Evolutionary conservation across 2,888 invertebrate genomes (phyloP).

Genomic region (Rhopalosiphum nymphaeae): DNA sequence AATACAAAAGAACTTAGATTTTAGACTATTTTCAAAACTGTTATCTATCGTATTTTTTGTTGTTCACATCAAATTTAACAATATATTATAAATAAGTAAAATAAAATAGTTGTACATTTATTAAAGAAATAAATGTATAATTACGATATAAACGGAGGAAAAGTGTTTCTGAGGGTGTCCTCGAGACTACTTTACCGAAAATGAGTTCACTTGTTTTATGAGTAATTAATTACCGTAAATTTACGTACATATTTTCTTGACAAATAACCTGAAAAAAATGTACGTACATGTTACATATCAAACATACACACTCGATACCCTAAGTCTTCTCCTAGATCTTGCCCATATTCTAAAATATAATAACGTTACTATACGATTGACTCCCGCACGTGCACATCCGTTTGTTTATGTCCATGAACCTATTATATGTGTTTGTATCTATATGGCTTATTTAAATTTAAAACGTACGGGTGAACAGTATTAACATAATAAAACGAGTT

Average conservation of each 20-base stretch:
- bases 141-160: not conserved
- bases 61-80: no score
- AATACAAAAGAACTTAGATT: no score
- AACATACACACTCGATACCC: not conserved
- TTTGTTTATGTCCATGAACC: not conserved
- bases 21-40: no score
- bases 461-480: not conserved
- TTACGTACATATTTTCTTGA: not conserved
- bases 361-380: not conserved
- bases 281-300: not conserved
- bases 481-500: slow-evolving; percentile 7
- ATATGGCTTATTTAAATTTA: not conserved
- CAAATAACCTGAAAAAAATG: not conserved
- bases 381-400: slow-evolving; percentile 7
- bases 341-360: not conserved
- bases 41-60: no score
- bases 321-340: not conserved
- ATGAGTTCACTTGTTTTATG: not conserved
- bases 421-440: not conserved
- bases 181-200: not conserved
- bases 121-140: not conserved
- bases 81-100: no score
- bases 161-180: not conserved
- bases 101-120: no score
- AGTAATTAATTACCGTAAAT: not conserved